phyloP scores from a whole-genome alignment of 2,888 invertebrate genomes.

The Julus scandinavius region DNA sequence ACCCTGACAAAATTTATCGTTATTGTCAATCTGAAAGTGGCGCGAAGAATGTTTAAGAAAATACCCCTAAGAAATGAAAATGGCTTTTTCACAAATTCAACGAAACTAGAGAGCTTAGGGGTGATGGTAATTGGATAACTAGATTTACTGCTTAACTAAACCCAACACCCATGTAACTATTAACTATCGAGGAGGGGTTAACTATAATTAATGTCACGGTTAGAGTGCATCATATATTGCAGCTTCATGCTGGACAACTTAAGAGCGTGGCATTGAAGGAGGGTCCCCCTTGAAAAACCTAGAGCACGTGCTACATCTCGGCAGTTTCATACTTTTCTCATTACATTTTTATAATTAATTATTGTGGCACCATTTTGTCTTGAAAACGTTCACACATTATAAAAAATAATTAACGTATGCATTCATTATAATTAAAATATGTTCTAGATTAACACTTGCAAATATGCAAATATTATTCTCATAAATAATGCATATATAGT shows the following conservation, averaged over 20 bases:
- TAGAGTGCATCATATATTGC: neutral
- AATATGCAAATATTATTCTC: too few relatives aligned
- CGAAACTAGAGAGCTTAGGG: constrained; percentile 30
- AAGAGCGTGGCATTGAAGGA: neutral
- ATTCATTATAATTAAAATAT: too few relatives aligned
- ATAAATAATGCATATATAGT: too few relatives aligned
- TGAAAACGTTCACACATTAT: too few relatives aligned
- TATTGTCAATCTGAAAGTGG: constrained; percentile 1
- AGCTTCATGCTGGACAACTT: neutral
- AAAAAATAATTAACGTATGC: too few relatives aligned
- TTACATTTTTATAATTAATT: too few relatives aligned
- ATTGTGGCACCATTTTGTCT: too few relatives aligned
- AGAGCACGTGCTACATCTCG: neutral
- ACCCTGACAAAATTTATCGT: constrained; percentile 26
- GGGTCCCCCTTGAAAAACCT: neutral
- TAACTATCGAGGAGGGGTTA: constrained; percentile 28
- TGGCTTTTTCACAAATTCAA: constrained; percentile 29
- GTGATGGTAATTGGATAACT: neutral
- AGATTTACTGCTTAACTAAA: neutral
- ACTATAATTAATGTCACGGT: constrained; percentile 17
- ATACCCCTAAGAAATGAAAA: constrained; percentile 20
- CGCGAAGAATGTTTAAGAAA: constrained; percentile 4
- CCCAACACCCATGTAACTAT: constrained; percentile 38
- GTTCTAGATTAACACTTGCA: too few relatives aligned
- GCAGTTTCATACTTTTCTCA: too few relatives aligned